Percentiles rank a stretch among this genome's conserved stretches.
These are phyloP conservation scores for Colletes gigas DNA, from an alignment of 1,140 invertebrate genomes.

Conservation along the genomic window DNA sequence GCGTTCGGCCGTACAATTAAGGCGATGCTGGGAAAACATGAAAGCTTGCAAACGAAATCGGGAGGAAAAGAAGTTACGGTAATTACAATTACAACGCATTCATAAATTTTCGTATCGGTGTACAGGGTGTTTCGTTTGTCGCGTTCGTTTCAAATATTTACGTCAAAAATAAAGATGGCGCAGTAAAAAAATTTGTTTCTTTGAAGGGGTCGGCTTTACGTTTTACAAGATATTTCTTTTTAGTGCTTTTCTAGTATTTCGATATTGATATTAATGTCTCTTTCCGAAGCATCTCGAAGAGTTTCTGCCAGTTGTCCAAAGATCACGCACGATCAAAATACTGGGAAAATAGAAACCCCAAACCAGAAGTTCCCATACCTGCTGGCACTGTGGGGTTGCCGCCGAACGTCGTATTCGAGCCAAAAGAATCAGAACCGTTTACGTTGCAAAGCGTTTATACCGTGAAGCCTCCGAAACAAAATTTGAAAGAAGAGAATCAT, in stretches of 20 bases:
- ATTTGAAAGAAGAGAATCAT: constrained; percentile 17
- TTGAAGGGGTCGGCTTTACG: too few species aligned
- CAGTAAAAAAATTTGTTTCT: too few species aligned
- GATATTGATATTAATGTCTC: too few species aligned
- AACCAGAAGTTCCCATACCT: constrained; percentile 14
- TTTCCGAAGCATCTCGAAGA: constrained; percentile 24
- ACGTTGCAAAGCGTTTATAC: constrained; percentile 58
- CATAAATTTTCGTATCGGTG: background rate
- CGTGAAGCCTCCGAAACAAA: constrained; percentile 25
- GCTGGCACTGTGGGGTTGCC: constrained; percentile 53
- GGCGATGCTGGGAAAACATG: constrained; percentile 73
- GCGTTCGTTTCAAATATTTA: background rate
- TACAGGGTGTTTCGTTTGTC: too few species aligned
- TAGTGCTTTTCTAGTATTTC: too few species aligned
- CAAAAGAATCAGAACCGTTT: constrained; percentile 68
- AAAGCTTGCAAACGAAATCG: constrained; percentile 68
- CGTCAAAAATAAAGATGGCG: too few species aligned
- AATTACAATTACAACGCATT: constrained; percentile 37
- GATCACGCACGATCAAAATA: constrained; percentile 28
- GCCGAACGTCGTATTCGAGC: constrained; percentile 68
- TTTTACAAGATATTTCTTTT: too few species aligned
- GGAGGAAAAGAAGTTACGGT: constrained; percentile 59
- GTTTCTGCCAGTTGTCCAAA: constrained; percentile 40
- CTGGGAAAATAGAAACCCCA: constrained; percentile 47
- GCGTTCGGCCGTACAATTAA: constrained; percentile 62